Conservation (phyloP, 2,113 vertebrate genomes). For the Delphinapterus leucas region DNA sequence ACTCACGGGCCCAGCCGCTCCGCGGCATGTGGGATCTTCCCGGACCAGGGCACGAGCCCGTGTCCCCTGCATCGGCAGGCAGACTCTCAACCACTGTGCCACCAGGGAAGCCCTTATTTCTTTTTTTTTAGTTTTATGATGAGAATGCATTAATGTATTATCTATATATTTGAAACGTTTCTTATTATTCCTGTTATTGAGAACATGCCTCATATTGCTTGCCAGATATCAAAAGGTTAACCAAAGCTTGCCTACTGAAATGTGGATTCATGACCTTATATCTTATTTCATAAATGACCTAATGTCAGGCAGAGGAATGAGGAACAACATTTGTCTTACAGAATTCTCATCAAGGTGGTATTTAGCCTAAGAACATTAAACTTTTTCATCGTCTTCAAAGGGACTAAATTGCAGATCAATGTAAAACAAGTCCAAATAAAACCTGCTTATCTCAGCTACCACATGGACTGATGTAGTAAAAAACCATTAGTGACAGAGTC, state of each 20-base stretch:
- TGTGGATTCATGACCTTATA: background rate
- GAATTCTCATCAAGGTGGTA: background rate
- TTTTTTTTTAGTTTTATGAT: background rate
- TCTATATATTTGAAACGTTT: background rate
- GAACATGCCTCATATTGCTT: background rate
- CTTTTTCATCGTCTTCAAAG: background rate
- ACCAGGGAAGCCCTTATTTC: too few species aligned
- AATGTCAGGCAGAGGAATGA: background rate
- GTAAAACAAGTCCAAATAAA: slow-evolving; percentile 19
- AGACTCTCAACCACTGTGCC: too few species aligned
- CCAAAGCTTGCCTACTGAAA: background rate
- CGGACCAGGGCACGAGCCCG: too few species aligned
- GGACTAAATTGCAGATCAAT: background rate
- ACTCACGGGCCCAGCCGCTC: too few species aligned
- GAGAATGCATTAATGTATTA: background rate
- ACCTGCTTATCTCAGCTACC: background rate
- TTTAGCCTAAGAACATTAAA: background rate
- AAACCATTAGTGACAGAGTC: background rate
- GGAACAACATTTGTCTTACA: background rate
- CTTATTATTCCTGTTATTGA: background rate
- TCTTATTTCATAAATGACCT: background rate
- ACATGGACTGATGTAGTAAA: background rate
- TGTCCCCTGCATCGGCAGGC: too few species aligned
- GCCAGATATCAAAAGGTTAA: background rate
- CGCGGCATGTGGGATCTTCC: too few species aligned